Percentiles rank a stretch among this genome's conserved stretches.
These are phyloP conservation scores for Paramormyrops hopkinsi DNA, from an alignment of 2,797 vertebrate species.

Conservation along the genomic window DNA sequence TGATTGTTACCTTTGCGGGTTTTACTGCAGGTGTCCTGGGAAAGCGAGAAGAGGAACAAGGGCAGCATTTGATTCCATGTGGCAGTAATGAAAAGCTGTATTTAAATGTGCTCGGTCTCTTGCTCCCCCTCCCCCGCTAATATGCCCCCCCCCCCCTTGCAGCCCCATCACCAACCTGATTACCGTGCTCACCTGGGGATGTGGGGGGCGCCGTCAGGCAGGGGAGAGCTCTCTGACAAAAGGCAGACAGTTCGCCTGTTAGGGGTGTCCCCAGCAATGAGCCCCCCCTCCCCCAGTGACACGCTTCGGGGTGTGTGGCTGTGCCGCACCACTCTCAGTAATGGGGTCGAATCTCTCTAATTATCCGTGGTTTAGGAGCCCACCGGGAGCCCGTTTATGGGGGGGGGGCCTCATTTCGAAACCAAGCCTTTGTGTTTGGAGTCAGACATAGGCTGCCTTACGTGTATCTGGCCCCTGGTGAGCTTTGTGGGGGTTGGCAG, in stretches of 20 bases:
- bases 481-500: not conserved
- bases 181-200: not conserved
- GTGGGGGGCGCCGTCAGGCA: not conserved
- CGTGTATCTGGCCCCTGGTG: not conserved
- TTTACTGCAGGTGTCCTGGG: not conserved
- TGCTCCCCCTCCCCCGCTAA: not conserved
- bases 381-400: not conserved
- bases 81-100: not conserved
- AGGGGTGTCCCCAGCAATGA: not conserved
- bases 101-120: not conserved
- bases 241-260: not conserved
- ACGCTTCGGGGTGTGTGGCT: not conserved
- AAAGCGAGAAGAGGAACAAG: not conserved
- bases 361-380: slow-evolving; percentile 5
- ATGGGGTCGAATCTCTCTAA: not conserved
- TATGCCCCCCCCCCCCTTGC: not conserved
- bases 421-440: slow-evolving; percentile 24
- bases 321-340: not conserved
- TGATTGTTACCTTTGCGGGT: not conserved
- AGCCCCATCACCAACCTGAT: not conserved
- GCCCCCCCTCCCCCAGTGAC: not conserved
- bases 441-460: not conserved
- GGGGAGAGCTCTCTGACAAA: not conserved
- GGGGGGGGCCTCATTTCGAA: slow-evolving; percentile 22
- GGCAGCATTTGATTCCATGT: not conserved